Evolutionary conservation across 2,113 vertebrate species (phyloP).

Genomic region (Oxyura jamaicensis): DNA sequence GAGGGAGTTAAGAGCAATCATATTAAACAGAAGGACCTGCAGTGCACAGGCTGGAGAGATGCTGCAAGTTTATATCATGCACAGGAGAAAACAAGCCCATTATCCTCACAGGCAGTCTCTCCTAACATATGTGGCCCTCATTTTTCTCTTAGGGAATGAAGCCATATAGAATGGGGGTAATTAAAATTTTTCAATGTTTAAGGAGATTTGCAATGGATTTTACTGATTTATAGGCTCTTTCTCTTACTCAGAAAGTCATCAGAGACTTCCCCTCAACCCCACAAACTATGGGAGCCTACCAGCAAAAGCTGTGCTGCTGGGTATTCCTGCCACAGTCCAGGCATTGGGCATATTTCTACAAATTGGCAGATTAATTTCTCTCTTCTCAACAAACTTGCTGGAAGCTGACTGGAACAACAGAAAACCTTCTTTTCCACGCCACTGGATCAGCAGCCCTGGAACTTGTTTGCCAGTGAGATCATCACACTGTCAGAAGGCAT

Average conservation of each 20-base stretch:
- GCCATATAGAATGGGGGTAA: not conserved
- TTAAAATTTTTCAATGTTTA: not conserved
- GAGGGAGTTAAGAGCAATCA: not conserved
- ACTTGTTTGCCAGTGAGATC: not conserved
- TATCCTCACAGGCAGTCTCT: not conserved
- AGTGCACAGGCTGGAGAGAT: not conserved
- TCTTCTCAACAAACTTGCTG: not conserved
- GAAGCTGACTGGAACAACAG: not conserved
- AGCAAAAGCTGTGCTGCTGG: not conserved
- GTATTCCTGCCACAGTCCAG: fast-evolving
- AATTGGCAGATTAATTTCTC: fast-evolving
- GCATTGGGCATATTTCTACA: fast-evolving
- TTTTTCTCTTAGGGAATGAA: not conserved
- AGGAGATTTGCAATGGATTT: not conserved
- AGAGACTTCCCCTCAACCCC: not conserved
- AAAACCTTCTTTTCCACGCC: not conserved
- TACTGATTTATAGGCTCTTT: not conserved
- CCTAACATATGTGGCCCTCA: not conserved
- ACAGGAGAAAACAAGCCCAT: not conserved
- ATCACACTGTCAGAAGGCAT: not conserved
- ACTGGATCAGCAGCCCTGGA: not conserved
- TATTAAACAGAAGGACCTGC: not conserved
- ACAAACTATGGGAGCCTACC: not conserved
- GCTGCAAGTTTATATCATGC: not conserved
- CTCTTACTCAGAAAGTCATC: not conserved